Percentiles rank a stretch among this genome's conserved stretches.
Conservation (phyloP, 53 echinoderm and acorn worm genomes). For the Mesocentrotus franciscanus region DNA sequence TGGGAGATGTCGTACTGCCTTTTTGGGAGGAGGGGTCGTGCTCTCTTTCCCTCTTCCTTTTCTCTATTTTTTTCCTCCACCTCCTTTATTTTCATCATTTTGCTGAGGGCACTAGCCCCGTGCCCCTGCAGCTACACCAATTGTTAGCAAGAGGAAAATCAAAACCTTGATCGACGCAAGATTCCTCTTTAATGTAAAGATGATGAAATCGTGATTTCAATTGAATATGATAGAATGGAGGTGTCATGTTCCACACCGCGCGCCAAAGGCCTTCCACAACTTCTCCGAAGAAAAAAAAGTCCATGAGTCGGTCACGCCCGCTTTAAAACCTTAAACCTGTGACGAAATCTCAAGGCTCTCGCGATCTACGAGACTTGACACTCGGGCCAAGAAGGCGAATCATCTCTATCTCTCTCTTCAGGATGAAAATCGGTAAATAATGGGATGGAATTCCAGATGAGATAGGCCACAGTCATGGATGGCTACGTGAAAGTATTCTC, state of each 20-base stretch:
- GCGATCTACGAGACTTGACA: neutral
- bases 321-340: neutral
- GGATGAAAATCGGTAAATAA: neutral
- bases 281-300: neutral
- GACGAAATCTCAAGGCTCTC: neutral
- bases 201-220: neutral
- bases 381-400: neutral
- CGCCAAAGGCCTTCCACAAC: neutral
- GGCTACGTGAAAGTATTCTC: constrained; percentile 14
- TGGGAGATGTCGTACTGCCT: too few relatives aligned
- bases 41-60: too few relatives aligned
- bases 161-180: neutral
- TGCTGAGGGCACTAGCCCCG: too few relatives aligned
- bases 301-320: neutral
- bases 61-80: too few relatives aligned
- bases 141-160: too few relatives aligned
- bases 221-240: neutral
- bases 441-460: neutral
- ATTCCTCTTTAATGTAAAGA: neutral
- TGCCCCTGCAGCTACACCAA: too few relatives aligned
- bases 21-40: too few relatives aligned
- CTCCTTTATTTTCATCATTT: too few relatives aligned
- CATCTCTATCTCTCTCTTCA: neutral
- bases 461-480: neutral
- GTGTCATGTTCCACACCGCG: neutral